Conservation (phyloP, 2,113 vertebrate genomes). For the Toxotes chatareus region DNA sequence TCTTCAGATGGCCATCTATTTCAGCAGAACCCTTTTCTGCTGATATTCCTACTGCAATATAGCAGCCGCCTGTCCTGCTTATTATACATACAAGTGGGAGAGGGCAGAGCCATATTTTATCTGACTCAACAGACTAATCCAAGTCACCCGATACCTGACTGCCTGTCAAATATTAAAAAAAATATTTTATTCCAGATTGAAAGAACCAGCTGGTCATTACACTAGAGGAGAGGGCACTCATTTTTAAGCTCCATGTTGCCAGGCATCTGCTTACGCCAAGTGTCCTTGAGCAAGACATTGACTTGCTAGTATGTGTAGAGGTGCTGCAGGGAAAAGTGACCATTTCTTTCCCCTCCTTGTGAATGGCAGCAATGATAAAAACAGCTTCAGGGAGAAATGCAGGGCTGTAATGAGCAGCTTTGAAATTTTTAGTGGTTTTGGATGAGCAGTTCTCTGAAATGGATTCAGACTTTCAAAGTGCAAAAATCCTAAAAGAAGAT, state of each 20-base stretch:
- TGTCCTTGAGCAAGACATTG: slow-evolving; percentile 24
- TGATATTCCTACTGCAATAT: slow-evolving; percentile 9
- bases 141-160: neutral
- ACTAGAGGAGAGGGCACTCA: neutral
- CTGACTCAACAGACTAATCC: neutral
- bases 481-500: neutral
- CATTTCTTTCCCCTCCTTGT: neutral
- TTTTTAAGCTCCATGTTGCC: neutral
- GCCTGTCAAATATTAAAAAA: slow-evolving; percentile 11
- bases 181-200: neutral
- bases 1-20: slow-evolving; percentile 63
- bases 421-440: neutral
- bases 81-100: slow-evolving; percentile 4
- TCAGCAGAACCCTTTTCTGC: slow-evolving; percentile 23
- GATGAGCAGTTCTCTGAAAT: neutral
- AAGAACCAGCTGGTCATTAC: neutral
- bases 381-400: neutral
- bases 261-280: neutral
- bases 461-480: neutral
- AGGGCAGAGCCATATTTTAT: slow-evolving; percentile 23
- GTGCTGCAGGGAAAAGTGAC: neutral
- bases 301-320: neutral
- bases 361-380: neutral
- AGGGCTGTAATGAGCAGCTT: neutral
- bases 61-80: slow-evolving; percentile 35